These are phyloP conservation scores for Periophthalmus magnuspinnatus DNA, from an alignment of 2,797 vertebrate genomes.

Conservation along the genomic window DNA sequence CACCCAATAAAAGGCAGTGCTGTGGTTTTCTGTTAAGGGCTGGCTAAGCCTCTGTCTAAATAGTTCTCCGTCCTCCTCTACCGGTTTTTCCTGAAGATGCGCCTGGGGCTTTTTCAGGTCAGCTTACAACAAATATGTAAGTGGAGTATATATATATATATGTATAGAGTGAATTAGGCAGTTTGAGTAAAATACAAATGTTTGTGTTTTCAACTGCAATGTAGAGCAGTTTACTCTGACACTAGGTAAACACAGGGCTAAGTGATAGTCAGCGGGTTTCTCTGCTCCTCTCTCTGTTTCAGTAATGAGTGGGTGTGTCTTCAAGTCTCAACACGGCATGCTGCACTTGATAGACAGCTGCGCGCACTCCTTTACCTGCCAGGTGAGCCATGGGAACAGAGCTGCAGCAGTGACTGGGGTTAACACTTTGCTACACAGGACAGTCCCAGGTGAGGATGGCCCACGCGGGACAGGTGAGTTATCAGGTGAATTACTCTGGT, in stretches of 20 bases:
- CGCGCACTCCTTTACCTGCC: conserved; percentile 56
- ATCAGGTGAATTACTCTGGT: not conserved
- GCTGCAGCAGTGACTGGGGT: conserved; percentile 12
- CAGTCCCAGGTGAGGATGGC: not conserved
- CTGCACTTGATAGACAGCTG: conserved; percentile 53
- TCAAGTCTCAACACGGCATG: conserved; percentile 66
- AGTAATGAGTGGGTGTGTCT: conserved; percentile 61
- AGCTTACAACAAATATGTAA: conserved; percentile 23
- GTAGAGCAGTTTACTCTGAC: not conserved
- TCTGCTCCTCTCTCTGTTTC: conserved; percentile 16
- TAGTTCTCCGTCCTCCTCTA: conserved; percentile 68
- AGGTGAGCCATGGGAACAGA: conserved; percentile 51
- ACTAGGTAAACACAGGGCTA: not conserved
- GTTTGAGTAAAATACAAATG: not conserved
- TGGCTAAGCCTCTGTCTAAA: conserved; percentile 48
- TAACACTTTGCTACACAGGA: not conserved
- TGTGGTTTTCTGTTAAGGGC: conserved; percentile 21
- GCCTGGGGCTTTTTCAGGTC: conserved; percentile 56
- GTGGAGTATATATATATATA: too few relatives aligned
- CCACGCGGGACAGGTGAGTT: conserved; percentile 47
- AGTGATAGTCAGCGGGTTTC: not conserved
- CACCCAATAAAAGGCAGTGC: conserved; percentile 4
- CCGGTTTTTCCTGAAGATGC: conserved; percentile 83
- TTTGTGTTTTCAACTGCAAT: not conserved
- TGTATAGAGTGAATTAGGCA: not conserved